Base-by-base conservation (phyloP, 1,140 invertebrate genomes). In the Whitmania pigra region DNA sequence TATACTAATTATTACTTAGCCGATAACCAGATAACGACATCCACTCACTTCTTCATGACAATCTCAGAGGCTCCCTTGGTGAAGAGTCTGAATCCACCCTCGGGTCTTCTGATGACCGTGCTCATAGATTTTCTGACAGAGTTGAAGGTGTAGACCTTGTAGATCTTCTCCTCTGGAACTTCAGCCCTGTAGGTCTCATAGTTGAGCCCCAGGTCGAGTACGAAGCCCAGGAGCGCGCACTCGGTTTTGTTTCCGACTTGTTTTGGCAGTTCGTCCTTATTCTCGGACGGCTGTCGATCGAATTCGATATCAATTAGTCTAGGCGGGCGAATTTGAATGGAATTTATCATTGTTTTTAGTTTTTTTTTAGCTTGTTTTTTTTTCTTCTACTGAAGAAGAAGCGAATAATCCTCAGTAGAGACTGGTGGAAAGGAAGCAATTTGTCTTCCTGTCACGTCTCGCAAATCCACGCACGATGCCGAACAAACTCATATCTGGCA, bases 21-120 rank as follows among this genome's bases (percentile, higher is more conserved):
- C 9, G 13, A 49, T 49, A 13, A 15, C 43, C 15, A 49, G 15
- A 49, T 49, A 49, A 49, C 55, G 9, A 6, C 57, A 15, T 43
- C 25, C 40, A 69, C 78, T 85, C 82, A 97, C 92, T 96, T 97
- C 86, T 94, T 94, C 83, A 99, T 88, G 75, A 99, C 91, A 79
- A 99, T 97, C 86, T 99, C 96, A 71, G 94, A 97, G 81, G 96
- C 96, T 80, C 96, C 96, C 85, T 99, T 99, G 71, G 92, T 94
- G 83, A 91, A 98, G 71, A 99, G 86, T 75, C 95, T 86, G 84
- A 88, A 98, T 54, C 92, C 92, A n/a, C 76, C 71, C 2, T 53
- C 68, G 2, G 29, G 40, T 15, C 55, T 74, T 77, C 89, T 86
- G 77, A 99, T 88, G 67, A 98, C 91, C 29, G 96, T 99, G 76